Percentiles rank a stretch among this genome's conserved stretches.
Conservation (phyloP, 1,140 invertebrate species). For the Apis florea region DNA sequence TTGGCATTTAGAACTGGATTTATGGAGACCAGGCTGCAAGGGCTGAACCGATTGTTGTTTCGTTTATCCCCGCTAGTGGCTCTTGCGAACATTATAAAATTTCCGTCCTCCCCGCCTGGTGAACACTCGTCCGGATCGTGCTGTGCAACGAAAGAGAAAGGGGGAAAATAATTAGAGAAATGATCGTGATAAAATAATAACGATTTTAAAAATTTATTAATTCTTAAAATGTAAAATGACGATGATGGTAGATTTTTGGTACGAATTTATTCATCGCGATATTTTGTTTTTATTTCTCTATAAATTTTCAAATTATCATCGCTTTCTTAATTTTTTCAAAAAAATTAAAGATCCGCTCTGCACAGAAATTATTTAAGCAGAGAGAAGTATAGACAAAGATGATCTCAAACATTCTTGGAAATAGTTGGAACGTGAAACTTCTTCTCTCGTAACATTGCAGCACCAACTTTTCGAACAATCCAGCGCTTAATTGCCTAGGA, state of each 20-base stretch:
- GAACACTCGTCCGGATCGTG: conserved; percentile 97
- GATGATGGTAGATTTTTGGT: too few relatives aligned
- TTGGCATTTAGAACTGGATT: conserved; percentile 96
- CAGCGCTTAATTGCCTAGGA: not conserved
- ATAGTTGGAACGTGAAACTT: too few relatives aligned
- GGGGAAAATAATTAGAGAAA: conserved; percentile 29
- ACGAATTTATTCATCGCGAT: too few relatives aligned
- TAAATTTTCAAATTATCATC: not conserved
- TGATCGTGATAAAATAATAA: conserved; percentile 86
- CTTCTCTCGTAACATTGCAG: not conserved
- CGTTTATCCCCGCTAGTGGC: conserved; percentile 97
- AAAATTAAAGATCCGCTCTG: too few relatives aligned
- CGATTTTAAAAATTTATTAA: too few relatives aligned
- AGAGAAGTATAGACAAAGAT: not conserved
- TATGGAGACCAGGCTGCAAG: conserved; percentile 95
- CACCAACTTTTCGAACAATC: not conserved
- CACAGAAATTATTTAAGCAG: not conserved
- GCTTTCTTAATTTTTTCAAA: not conserved
- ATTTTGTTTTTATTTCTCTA: too few relatives aligned
- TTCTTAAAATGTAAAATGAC: too few relatives aligned
- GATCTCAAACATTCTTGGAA: not conserved
- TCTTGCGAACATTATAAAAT: conserved; percentile 98
- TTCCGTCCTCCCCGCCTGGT: conserved; percentile 94
- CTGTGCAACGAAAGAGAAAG: conserved; percentile 77
- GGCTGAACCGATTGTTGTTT: conserved; percentile 98